These are phyloP conservation scores for Lophochroa leadbeateri DNA, from an alignment of 2,113 vertebrate species.

Conservation along the genomic window DNA sequence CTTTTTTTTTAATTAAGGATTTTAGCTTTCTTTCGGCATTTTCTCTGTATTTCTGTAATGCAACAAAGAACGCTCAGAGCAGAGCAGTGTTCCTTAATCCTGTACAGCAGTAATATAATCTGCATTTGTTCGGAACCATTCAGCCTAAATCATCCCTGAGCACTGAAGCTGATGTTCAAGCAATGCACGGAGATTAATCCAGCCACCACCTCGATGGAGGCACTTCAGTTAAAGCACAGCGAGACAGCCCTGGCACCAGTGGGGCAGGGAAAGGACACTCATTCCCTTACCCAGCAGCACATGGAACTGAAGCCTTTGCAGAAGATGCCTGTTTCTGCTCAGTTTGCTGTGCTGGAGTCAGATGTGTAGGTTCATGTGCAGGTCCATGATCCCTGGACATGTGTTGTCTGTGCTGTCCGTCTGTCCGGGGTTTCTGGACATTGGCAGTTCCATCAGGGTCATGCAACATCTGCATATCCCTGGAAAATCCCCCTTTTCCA, in stretches of 20 bases:
- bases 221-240: background rate
- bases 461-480: no score
- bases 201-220: background rate
- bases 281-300: background rate
- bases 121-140: constrained; percentile 13
- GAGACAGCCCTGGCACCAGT: background rate
- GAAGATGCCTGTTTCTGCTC: background rate
- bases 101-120: background rate
- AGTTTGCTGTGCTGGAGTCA: background rate
- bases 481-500: background rate
- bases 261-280: background rate
- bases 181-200: background rate
- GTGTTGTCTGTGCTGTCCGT: background rate
- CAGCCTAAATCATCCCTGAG: background rate
- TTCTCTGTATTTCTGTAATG: background rate
- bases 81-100: constrained; percentile 1
- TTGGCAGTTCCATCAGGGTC: background rate
- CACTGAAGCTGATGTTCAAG: background rate
- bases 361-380: background rate
- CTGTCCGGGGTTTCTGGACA: background rate
- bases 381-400: fast-evolving
- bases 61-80: background rate
- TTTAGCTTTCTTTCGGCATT: background rate
- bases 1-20: background rate
- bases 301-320: background rate